Conservation (phyloP, 2,888 invertebrate genomes). For the Bimastos eiseni region DNA sequence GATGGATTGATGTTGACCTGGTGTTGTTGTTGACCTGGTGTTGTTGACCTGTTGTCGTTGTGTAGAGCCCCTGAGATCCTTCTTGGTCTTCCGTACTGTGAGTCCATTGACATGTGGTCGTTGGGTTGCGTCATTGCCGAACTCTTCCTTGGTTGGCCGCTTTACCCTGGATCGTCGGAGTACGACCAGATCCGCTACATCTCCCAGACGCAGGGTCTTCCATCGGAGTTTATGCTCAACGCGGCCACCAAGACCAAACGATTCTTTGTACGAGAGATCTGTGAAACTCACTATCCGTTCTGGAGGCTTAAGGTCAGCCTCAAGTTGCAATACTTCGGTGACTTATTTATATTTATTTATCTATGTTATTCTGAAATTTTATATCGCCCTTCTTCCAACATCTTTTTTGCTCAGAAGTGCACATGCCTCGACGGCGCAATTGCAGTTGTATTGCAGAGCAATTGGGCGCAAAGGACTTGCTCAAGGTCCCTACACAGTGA, state of each 20-base stretch:
- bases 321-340: background rate
- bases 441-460: too few relatives aligned
- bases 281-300: conserved; percentile 70
- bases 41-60: conserved; percentile 35
- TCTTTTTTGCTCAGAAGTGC: too few relatives aligned
- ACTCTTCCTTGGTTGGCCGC: conserved; percentile 97
- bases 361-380: too few relatives aligned
- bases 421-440: too few relatives aligned
- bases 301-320: conserved; percentile 67
- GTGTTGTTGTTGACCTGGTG: background rate
- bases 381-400: too few relatives aligned
- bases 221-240: conserved; percentile 95
- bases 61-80: conserved; percentile 66
- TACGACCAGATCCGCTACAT: conserved; percentile 89
- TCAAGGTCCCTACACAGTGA: too few relatives aligned
- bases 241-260: conserved; percentile 96
- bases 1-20: background rate
- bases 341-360: too few relatives aligned
- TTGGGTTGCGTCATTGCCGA: conserved; percentile 99
- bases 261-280: conserved; percentile 89
- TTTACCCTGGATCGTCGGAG: conserved; percentile 98
- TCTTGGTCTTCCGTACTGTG: conserved; percentile 88
- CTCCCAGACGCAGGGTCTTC: conserved; percentile 93
- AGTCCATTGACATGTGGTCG: conserved; percentile 99
- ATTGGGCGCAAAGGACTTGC: too few relatives aligned